phyloP scores from a whole-genome alignment of 2,113 vertebrate genomes.

The Poecile atricapillus region DNA sequence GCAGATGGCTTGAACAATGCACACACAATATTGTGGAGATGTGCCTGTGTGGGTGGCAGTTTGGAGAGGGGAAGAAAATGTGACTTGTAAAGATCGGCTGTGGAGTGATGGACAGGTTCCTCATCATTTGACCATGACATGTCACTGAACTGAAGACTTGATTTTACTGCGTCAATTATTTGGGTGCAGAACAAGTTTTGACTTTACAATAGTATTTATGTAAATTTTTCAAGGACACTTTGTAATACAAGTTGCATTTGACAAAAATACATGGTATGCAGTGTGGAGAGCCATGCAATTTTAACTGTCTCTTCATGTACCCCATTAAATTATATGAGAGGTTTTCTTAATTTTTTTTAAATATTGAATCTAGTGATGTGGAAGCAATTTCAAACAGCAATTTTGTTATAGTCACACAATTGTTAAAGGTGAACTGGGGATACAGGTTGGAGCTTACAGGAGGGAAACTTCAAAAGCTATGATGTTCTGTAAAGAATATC shows the following conservation, averaged over 20 bases:
- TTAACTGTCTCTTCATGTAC: neutral
- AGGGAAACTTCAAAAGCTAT: neutral
- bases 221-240: neutral
- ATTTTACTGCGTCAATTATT: neutral
- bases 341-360: neutral
- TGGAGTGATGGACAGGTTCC: neutral
- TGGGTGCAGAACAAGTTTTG: neutral
- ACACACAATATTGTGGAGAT: neutral
- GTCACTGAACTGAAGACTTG: neutral
- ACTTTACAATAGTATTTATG: neutral
- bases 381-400: neutral
- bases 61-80: neutral
- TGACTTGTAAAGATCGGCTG: neutral
- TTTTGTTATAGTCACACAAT: neutral
- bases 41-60: neutral
- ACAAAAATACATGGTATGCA: neutral
- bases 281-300: neutral
- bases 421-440: neutral
- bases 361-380: neutral
- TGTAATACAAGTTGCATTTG: neutral
- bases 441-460: neutral
- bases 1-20: neutral
- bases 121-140: neutral
- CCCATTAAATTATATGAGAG: neutral
- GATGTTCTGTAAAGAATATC: neutral